Percentiles rank a stretch among this genome's conserved stretches.
Conservation (phyloP, 2,888 invertebrate species). For the Tenthredo mesomela region DNA sequence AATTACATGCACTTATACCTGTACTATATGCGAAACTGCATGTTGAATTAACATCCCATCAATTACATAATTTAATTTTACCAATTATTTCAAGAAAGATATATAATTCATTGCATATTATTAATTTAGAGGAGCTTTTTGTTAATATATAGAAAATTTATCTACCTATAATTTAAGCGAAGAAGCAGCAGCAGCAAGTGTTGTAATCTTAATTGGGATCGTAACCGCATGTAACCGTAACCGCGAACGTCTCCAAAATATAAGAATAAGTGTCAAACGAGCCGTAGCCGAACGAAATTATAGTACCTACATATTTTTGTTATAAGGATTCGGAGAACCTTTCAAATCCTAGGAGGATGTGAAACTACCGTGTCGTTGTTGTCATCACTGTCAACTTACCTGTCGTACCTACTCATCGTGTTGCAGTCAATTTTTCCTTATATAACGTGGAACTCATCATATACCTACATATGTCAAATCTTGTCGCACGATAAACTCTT, state of each 20-base stretch:
- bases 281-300: conserved; percentile 38
- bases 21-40: neutral
- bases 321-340: conserved; percentile 8
- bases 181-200: neutral
- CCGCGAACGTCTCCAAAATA: neutral
- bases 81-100: too few species aligned
- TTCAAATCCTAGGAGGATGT: conserved; percentile 15
- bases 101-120: too few species aligned
- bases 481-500: too few species aligned
- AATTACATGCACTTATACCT: too few species aligned
- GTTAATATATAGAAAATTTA: too few species aligned
- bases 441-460: neutral
- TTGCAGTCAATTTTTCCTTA: neutral
- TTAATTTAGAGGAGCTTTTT: neutral
- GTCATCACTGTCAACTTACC: neutral
- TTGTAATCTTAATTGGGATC: conserved; percentile 41
- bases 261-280: conserved; percentile 27
- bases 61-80: neutral
- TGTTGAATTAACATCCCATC: neutral
- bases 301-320: neutral
- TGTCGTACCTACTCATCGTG: neutral
- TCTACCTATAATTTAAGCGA: too few species aligned
- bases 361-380: neutral
- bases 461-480: too few species aligned
- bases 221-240: conserved; percentile 28